Conservation (phyloP, 2,888 invertebrate genomes). For the Latheticus oryzae region DNA sequence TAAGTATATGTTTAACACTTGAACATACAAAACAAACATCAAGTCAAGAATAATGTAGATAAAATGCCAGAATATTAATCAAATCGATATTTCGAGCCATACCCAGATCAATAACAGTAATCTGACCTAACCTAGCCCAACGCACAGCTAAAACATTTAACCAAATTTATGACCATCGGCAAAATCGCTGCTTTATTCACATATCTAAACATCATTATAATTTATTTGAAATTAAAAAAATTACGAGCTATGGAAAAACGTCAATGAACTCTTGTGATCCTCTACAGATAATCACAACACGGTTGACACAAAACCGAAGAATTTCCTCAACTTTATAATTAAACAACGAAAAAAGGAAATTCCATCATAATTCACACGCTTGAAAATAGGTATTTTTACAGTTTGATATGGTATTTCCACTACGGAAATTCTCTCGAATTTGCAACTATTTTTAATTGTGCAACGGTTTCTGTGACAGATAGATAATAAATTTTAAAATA, state of each 20-base stretch:
- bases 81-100: slow-evolving; percentile 4
- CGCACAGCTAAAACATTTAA: slow-evolving; percentile 7
- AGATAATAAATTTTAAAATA: background rate
- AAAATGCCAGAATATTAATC: slow-evolving; percentile 4
- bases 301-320: slow-evolving; percentile 6
- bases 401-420: slow-evolving; percentile 5
- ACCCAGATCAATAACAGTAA: slow-evolving; percentile 12
- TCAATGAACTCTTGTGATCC: slow-evolving; percentile 16
- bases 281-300: slow-evolving; percentile 1
- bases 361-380: background rate
- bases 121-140: slow-evolving; percentile 18
- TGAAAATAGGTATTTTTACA: slow-evolving; percentile 4
- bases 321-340: slow-evolving; percentile 11
- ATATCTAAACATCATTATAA: too few species aligned
- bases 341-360: slow-evolving; percentile 13
- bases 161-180: slow-evolving; percentile 12
- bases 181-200: slow-evolving; percentile 3
- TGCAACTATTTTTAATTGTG: slow-evolving; percentile 8
- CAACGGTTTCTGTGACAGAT: slow-evolving; percentile 1
- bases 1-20: background rate
- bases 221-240: slow-evolving; percentile 10
- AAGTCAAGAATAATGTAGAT: background rate
- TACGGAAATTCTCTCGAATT: slow-evolving; percentile 5
- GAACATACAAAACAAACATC: slow-evolving; percentile 3
- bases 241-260: slow-evolving; percentile 1